Percentiles rank a stretch among this genome's conserved stretches.
phyloP scores from a whole-genome alignment of 2,113 vertebrate species.

The Aviceda subcristata region DNA sequence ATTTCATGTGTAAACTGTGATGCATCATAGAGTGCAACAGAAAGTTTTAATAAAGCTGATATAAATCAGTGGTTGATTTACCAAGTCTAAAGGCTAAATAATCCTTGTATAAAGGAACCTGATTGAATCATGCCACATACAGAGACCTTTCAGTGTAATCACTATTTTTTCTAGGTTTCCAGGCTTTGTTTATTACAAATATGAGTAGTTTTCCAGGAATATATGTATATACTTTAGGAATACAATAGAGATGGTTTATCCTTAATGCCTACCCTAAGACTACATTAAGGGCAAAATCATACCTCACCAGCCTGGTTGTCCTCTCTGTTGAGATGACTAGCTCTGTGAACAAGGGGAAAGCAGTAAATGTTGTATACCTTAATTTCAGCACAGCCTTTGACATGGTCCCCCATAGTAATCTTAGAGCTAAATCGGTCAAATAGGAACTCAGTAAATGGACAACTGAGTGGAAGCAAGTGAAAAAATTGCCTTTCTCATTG shows the following conservation, averaged over 20 bases:
- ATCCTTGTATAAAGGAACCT: background rate
- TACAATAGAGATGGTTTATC: background rate
- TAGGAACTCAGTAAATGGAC: background rate
- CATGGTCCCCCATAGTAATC: background rate
- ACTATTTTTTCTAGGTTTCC: background rate
- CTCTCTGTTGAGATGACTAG: background rate
- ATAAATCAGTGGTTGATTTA: background rate
- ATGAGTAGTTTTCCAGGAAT: background rate
- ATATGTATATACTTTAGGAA: background rate
- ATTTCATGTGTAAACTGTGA: background rate
- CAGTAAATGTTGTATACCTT: background rate
- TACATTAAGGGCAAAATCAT: background rate
- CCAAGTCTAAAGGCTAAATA: background rate
- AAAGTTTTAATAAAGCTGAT: background rate
- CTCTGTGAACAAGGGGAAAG: background rate
- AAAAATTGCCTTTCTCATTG: background rate
- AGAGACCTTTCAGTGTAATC: background rate
- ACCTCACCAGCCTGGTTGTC: background rate
- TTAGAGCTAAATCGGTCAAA: background rate
- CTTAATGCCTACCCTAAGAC: background rate
- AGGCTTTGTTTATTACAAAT: rapidly evolving
- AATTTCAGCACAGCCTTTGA: background rate
- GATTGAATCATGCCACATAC: background rate
- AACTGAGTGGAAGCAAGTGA: background rate
- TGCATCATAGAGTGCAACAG: background rate